Evolutionary conservation across 64 coral and sea anemone genomes (phyloP).

Genomic region (Cladopsammia gracilis): DNA sequence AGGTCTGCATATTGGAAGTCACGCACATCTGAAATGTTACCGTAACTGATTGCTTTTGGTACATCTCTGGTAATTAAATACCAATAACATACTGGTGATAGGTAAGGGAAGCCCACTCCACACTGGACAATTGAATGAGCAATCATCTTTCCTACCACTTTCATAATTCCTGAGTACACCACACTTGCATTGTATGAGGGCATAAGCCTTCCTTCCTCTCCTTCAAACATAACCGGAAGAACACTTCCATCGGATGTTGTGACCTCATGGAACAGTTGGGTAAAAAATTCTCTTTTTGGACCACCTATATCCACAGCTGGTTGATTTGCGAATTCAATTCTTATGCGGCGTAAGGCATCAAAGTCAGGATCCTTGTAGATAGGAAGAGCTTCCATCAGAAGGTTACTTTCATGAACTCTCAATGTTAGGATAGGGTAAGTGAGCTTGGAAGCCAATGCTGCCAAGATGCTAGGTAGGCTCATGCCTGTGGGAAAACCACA

Average conservation of each 20-base stretch:
- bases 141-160: conserved; percentile 59
- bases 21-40: conserved; percentile 41
- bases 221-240: conserved; percentile 48
- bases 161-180: conserved; percentile 56
- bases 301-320: conserved; percentile 46
- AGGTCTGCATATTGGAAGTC: conserved; percentile 55
- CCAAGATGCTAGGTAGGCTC: no score
- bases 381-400: conserved; percentile 23
- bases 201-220: conserved; percentile 49
- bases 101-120: conserved; percentile 57
- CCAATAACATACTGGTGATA: conserved; percentile 59
- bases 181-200: conserved; percentile 49
- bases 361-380: conserved; percentile 48
- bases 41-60: conserved; percentile 57
- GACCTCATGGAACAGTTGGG: conserved; percentile 29
- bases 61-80: conserved; percentile 63
- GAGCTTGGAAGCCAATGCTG: conserved; percentile 16
- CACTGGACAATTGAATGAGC: conserved; percentile 65
- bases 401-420: conserved; percentile 35
- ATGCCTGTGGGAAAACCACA: no score
- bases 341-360: conserved; percentile 29
- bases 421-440: neutral
- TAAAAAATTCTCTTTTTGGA: conserved; percentile 49
- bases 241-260: neutral
- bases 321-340: conserved; percentile 29